Conservation (phyloP, 2,888 invertebrate species). For the Schizaphis graminum region DNA sequence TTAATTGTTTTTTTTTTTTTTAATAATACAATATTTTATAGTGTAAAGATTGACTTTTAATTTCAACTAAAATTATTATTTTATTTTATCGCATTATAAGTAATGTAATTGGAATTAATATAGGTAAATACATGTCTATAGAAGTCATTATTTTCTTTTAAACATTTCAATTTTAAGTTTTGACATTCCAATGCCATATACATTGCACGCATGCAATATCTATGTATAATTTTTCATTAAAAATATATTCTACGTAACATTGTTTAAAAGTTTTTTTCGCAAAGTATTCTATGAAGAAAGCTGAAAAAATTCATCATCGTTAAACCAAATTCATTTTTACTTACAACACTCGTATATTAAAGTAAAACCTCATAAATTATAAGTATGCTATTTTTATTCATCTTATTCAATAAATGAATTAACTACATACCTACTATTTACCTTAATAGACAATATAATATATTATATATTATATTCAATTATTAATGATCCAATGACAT, state of each 20-base stretch:
- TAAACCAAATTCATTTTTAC: neutral
- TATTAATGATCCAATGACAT: neutral
- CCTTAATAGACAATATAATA: neutral
- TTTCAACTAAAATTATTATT: neutral
- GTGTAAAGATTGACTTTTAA: neutral
- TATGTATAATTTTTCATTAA: neutral
- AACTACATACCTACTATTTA: neutral
- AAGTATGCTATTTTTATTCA: neutral
- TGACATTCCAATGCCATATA: neutral
- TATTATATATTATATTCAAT: neutral
- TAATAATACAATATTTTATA: neutral
- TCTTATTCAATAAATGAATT: neutral
- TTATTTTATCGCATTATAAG: neutral
- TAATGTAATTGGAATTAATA: neutral
- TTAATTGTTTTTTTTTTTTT: neutral
- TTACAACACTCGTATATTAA: neutral
- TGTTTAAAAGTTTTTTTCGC: conserved; percentile 12
- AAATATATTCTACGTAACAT: neutral
- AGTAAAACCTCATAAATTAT: neutral
- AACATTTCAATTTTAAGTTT: neutral
- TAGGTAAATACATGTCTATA: neutral
- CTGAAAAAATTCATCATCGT: neutral
- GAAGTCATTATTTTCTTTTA: neutral
- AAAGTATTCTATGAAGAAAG: neutral
- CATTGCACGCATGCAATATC: neutral